Evolutionary conservation across 2,113 vertebrate species (phyloP).

Genomic region (Corythaixoides concolor): DNA sequence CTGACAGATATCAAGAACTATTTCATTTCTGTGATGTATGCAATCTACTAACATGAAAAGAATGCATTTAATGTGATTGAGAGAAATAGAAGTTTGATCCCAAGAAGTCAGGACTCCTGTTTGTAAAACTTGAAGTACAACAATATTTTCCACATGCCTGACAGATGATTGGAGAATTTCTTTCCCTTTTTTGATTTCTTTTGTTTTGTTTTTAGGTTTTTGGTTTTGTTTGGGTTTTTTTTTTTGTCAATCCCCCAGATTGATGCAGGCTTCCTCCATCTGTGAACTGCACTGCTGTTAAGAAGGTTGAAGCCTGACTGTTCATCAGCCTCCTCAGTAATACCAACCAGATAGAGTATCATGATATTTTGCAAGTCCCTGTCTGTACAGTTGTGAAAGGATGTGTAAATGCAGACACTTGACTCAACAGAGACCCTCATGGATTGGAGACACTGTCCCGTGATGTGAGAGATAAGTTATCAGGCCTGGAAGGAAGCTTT

Average conservation of each 20-base stretch:
- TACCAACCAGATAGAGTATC: background rate
- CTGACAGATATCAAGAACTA: background rate
- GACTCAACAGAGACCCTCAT: background rate
- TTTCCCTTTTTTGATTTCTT: background rate
- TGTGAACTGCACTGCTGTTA: background rate
- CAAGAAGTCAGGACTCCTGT: background rate
- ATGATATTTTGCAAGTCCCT: background rate
- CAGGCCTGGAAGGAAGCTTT: background rate
- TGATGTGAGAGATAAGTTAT: background rate
- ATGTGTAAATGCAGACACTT: background rate
- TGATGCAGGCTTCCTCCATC: background rate
- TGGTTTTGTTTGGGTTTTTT: too few species aligned
- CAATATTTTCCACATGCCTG: background rate
- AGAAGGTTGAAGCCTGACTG: background rate
- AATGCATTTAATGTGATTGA: background rate
- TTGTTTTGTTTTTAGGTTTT: background rate
- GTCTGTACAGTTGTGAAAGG: background rate
- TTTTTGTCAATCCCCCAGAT: background rate
- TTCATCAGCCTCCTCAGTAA: background rate
- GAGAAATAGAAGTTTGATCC: conserved; percentile 24
- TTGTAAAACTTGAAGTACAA: background rate
- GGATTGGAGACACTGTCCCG: rapidly evolving
- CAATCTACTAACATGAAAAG: conserved; percentile 7
- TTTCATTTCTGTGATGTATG: conserved; percentile 6
- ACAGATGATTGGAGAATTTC: background rate